These are phyloP conservation scores for Camponotus pennsylvanicus DNA, from an alignment of 1,140 invertebrate species.

Conservation along the genomic window DNA sequence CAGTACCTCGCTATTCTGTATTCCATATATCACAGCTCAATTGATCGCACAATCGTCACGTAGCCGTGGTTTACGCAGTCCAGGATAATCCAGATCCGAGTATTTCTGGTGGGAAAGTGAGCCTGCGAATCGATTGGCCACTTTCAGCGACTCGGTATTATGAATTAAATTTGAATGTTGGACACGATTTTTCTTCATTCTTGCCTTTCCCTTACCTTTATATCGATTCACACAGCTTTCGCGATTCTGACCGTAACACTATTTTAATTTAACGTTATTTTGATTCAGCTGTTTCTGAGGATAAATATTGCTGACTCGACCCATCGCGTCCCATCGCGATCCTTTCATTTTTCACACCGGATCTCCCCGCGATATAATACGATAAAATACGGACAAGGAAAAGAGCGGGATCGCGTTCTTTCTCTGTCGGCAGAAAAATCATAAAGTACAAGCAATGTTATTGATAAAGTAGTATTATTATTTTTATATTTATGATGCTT, in stretches of 20 bases:
- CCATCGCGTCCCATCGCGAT: neutral
- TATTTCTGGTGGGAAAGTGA: constrained; percentile 36
- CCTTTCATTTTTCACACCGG: constrained; percentile 44
- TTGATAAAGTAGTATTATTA: neutral
- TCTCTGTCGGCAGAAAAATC: constrained; percentile 11
- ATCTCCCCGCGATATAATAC: constrained; percentile 8
- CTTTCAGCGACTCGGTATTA: constrained; percentile 8
- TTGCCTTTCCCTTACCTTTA: neutral
- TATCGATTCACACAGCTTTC: neutral
- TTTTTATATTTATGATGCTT: constrained; percentile 39
- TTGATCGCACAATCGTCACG: constrained; percentile 42
- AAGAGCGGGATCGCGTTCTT: neutral
- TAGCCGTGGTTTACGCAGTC: constrained; percentile 6
- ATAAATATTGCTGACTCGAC: constrained; percentile 33
- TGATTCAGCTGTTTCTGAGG: neutral
- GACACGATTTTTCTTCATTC: constrained; percentile 22
- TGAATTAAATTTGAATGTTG: constrained; percentile 43
- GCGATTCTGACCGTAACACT: neutral
- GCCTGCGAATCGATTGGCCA: constrained; percentile 43
- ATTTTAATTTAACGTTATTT: constrained; percentile 41
- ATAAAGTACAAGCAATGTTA: constrained; percentile 18
- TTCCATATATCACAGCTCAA: neutral
- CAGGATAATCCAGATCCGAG: constrained; percentile 14
- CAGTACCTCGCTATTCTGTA: neutral
- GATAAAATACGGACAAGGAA: neutral